Evolutionary conservation across 2,888 invertebrate genomes (phyloP).

Genomic region (Ochlodes sylvanus): DNA sequence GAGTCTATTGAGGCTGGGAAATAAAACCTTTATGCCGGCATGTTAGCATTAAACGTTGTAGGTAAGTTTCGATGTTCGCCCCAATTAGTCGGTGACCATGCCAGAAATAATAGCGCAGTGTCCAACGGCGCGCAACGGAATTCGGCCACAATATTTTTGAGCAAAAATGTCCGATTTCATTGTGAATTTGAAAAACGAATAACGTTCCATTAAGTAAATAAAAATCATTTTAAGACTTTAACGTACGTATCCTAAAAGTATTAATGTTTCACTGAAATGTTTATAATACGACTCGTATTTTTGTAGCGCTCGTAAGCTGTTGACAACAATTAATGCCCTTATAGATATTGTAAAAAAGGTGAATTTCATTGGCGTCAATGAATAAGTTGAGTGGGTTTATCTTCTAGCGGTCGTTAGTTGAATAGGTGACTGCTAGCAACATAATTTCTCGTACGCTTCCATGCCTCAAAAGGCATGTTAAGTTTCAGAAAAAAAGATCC

Average conservation of each 20-base stretch:
- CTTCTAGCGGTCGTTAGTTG: too few relatives aligned
- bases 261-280: too few relatives aligned
- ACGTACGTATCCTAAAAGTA: background rate
- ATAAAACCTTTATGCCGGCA: background rate
- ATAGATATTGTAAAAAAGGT: too few relatives aligned
- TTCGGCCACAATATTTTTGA: conserved; percentile 12
- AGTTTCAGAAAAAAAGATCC: too few relatives aligned
- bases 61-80: conserved; percentile 10
- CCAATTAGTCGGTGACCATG: conserved; percentile 11
- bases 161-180: background rate
- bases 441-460: too few relatives aligned
- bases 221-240: conserved; percentile 3
- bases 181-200: background rate
- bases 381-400: too few relatives aligned
- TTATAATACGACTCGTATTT: too few relatives aligned
- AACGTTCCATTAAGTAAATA: background rate
- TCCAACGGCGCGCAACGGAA: conserved; percentile 1
- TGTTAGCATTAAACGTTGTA: conserved; percentile 4
- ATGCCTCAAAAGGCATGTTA: too few relatives aligned
- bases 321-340: too few relatives aligned
- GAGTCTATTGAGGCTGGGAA: background rate
- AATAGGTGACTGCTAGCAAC: too few relatives aligned
- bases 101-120: conserved; percentile 5
- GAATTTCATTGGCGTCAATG: too few relatives aligned
- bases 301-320: too few relatives aligned